Conservation (phyloP, 2,888 invertebrate genomes). For the Coronaproctus castanopsis region DNA sequence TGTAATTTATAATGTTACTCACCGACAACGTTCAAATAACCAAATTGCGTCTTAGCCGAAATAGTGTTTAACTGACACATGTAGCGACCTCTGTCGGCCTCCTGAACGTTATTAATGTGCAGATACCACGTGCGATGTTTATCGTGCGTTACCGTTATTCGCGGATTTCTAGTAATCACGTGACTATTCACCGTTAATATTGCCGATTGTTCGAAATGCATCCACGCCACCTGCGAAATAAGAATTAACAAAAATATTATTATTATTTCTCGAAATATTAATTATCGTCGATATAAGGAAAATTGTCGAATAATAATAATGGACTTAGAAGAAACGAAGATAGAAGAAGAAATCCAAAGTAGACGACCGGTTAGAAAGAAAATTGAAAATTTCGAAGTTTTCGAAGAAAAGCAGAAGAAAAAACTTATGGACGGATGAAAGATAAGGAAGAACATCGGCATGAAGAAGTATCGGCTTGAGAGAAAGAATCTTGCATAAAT, state of each 20-base stretch:
- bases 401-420: too few relatives aligned
- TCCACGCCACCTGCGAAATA: slow-evolving; percentile 85
- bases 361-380: too few relatives aligned
- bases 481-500: too few relatives aligned
- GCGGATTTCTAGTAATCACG: slow-evolving; percentile 79
- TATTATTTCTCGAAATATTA: neutral
- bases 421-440: too few relatives aligned
- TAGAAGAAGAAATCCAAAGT: too few relatives aligned
- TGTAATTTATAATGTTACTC: slow-evolving; percentile 31
- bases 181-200: slow-evolving; percentile 83
- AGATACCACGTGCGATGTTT: slow-evolving; percentile 83
- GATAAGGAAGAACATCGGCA: too few relatives aligned
- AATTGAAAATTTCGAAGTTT: too few relatives aligned
- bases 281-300: neutral
- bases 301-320: too few relatives aligned
- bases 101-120: slow-evolving; percentile 76
- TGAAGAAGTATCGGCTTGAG: too few relatives aligned
- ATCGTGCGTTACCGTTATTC: slow-evolving; percentile 79
- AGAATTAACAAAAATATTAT: too few relatives aligned
- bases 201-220: slow-evolving; percentile 84
- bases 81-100: slow-evolving; percentile 76
- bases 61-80: slow-evolving; percentile 91
- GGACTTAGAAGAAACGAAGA: too few relatives aligned
- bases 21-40: slow-evolving; percentile 82
- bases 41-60: slow-evolving; percentile 78